Percentiles rank a stretch among this genome's conserved stretches.
phyloP scores from a whole-genome alignment of 1,140 invertebrate genomes.

The Drosophila sp. region DNA sequence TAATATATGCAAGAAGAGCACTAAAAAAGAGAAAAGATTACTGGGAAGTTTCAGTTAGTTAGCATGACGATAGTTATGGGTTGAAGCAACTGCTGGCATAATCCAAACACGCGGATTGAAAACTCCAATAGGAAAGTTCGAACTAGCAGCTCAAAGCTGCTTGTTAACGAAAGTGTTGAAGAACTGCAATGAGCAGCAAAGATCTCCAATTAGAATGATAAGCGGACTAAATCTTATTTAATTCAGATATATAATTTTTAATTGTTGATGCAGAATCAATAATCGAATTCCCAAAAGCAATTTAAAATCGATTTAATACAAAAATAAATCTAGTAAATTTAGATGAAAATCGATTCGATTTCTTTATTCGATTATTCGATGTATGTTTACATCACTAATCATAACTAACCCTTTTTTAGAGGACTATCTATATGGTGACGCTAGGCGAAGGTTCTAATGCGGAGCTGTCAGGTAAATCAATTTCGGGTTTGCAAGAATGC shows the following conservation, averaged over 20 bases:
- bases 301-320: too few relatives aligned
- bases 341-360: too few relatives aligned
- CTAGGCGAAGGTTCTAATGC: constrained; percentile 31
- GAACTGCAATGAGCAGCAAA: too few relatives aligned
- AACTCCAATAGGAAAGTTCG: not conserved
- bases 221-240: too few relatives aligned
- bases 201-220: too few relatives aligned
- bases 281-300: too few relatives aligned
- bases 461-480: constrained; percentile 69
- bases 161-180: constrained; percentile 8
- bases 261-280: too few relatives aligned
- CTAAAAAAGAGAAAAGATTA: constrained; percentile 15
- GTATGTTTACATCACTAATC: not conserved
- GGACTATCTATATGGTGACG: constrained; percentile 38
- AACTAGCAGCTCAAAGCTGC: not conserved
- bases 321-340: too few relatives aligned
- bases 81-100: not conserved
- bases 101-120: not conserved
- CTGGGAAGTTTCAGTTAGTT: constrained; percentile 42
- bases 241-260: too few relatives aligned
- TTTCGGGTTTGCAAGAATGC: constrained; percentile 34
- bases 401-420: constrained; percentile 39
- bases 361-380: too few relatives aligned
- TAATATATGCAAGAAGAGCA: constrained; percentile 62
- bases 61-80: constrained; percentile 21